Conservation (phyloP, 2,113 vertebrate genomes). For the Pyxicephalus adspersus region DNA sequence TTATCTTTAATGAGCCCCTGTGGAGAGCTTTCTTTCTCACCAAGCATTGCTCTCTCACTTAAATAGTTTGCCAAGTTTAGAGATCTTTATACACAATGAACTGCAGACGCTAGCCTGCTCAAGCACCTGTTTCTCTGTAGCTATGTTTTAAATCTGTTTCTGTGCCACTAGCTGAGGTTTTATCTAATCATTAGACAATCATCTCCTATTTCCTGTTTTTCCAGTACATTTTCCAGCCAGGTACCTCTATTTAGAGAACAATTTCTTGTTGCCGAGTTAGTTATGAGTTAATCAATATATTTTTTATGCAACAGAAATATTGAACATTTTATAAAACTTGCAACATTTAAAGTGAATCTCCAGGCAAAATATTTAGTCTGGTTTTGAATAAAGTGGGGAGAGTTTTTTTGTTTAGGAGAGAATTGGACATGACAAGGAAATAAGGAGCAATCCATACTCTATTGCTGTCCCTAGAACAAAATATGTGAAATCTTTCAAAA, state of each 20-base stretch:
- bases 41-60: slow-evolving; percentile 9
- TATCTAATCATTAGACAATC: slow-evolving; percentile 1
- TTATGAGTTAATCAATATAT: too few relatives aligned
- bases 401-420: too few relatives aligned
- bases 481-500: too few relatives aligned
- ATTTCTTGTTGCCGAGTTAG: neutral
- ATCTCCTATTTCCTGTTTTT: neutral
- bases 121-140: slow-evolving; percentile 37
- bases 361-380: too few relatives aligned
- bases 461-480: too few relatives aligned
- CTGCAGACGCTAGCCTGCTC: neutral
- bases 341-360: too few relatives aligned
- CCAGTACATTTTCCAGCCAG: neutral
- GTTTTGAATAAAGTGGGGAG: too few relatives aligned
- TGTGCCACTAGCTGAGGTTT: neutral
- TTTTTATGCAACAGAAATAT: too few relatives aligned
- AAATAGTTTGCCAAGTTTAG: slow-evolving; percentile 28
- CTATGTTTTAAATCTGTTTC: neutral
- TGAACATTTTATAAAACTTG: too few relatives aligned
- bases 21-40: neutral
- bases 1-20: neutral
- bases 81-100: neutral
- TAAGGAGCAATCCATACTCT: too few relatives aligned
- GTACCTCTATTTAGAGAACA: neutral
- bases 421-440: too few relatives aligned